Evolutionary conservation across 2,888 invertebrate species (phyloP), one percentile per base, ranked within the genome.

Genomic region (Mesorhabditis spiculigera): DNA sequence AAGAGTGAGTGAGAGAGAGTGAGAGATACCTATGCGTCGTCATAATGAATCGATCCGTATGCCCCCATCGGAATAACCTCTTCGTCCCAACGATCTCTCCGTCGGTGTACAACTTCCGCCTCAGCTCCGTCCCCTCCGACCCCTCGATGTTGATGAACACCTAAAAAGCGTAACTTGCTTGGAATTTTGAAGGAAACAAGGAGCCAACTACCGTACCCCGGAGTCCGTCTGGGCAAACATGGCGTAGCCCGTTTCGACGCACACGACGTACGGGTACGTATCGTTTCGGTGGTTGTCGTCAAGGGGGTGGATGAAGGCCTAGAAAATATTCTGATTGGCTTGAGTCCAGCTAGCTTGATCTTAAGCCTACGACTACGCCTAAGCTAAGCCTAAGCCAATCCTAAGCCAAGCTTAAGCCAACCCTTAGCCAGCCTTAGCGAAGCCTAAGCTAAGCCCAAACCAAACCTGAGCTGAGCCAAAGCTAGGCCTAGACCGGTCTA

Each of bases 201-300:
- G 28, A 28, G 44, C 44, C 8, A 43, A 66, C 28, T 41, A 42
- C 5, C 65, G 5, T 28, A 78, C 78, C 45, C 73, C 69, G 10
- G 79, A 79, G 62, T 78, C 76, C 4, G 77, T 76, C 0, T 76
- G 71, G 0, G 78, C 76, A 67, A 75, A 79, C 77, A 78, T 78
- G 43, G 73, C 62, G 66, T 76, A 77, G 61, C 81, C 79, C 13
- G 81, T 81, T 58, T 79, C 78, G 28, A 79, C 79, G 4, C 70
- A 62, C 8, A 81, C 50, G 13, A 79, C 58, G n/a, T 50, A 50
- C 8, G 58, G 8, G 71, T 81, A 81, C 28, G 73, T 75, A 64
- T 81, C 80, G 44, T 70, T 65, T 8, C 73, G 72, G 61, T 75
- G 72, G 63, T 80, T 80, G 70, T 79, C 81, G 5, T 58, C 63